Evolutionary conservation across 2,797 vertebrate species (phyloP).

Genomic region (Emydoidea blandingii): DNA sequence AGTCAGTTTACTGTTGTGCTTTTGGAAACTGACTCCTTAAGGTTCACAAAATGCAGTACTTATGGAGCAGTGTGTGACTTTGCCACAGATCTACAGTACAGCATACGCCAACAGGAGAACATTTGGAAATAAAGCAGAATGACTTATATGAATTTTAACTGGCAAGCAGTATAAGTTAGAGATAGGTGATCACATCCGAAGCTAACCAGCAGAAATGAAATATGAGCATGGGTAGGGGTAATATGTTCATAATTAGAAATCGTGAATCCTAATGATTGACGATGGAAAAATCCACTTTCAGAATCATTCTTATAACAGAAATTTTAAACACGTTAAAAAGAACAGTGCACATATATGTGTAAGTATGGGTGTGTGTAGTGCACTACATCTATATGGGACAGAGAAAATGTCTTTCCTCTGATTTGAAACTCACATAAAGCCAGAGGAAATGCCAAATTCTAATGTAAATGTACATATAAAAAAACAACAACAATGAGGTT

Average conservation of each 20-base stretch:
- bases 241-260: neutral
- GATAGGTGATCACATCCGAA: slow-evolving; percentile 11
- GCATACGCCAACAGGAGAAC: neutral
- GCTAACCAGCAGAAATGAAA: neutral
- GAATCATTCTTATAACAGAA: neutral
- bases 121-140: slow-evolving; percentile 1
- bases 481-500: neutral
- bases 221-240: neutral
- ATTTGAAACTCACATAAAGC: neutral
- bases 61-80: neutral
- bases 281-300: neutral
- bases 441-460: neutral
- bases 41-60: neutral
- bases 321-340: neutral
- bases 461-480: neutral
- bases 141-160: slow-evolving; percentile 36
- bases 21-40: slow-evolving; percentile 30
- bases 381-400: neutral
- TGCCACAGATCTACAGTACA: neutral
- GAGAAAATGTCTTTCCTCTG: neutral
- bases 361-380: neutral
- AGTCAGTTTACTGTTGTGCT: slow-evolving; percentile 7
- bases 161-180: neutral
- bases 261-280: neutral
- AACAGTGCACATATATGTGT: neutral